Conservation (phyloP, 1,140 invertebrate genomes). For the Ladona fulva region DNA sequence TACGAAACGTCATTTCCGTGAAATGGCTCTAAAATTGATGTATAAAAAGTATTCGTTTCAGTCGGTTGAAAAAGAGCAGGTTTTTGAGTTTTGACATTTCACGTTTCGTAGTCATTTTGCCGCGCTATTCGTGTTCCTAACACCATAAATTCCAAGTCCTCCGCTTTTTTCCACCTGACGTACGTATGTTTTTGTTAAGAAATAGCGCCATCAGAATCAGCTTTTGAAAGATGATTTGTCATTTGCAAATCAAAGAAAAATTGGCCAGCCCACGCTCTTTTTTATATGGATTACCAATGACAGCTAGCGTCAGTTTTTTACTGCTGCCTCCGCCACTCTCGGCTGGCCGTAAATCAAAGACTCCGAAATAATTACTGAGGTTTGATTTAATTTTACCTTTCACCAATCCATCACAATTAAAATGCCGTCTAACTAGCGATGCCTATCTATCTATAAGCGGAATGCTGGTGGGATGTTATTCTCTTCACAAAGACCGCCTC, state of each 20-base stretch:
- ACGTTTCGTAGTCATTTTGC: too few relatives aligned
- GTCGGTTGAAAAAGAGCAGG: too few relatives aligned
- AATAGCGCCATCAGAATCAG: too few relatives aligned
- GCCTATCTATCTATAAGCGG: not conserved
- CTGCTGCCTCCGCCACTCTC: not conserved
- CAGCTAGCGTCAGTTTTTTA: not conserved
- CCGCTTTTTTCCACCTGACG: too few relatives aligned
- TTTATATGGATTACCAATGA: not conserved
- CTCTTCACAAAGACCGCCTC: not conserved
- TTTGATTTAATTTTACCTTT: constrained; percentile 4
- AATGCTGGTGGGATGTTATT: not conserved
- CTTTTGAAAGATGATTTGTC: not conserved
- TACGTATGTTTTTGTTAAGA: too few relatives aligned
- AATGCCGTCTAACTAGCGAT: not conserved
- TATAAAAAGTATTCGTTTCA: too few relatives aligned
- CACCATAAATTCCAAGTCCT: too few relatives aligned
- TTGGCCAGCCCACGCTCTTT: not conserved
- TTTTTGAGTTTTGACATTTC: too few relatives aligned
- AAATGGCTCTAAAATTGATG: too few relatives aligned
- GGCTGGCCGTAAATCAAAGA: not conserved
- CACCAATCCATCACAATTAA: not conserved
- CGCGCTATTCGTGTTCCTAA: too few relatives aligned
- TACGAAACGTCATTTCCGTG: too few relatives aligned
- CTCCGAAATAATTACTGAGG: not conserved
- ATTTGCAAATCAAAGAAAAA: constrained; percentile 5